Conservation (phyloP, 1,140 invertebrate genomes). For the Temnothorax nylanderi region DNA sequence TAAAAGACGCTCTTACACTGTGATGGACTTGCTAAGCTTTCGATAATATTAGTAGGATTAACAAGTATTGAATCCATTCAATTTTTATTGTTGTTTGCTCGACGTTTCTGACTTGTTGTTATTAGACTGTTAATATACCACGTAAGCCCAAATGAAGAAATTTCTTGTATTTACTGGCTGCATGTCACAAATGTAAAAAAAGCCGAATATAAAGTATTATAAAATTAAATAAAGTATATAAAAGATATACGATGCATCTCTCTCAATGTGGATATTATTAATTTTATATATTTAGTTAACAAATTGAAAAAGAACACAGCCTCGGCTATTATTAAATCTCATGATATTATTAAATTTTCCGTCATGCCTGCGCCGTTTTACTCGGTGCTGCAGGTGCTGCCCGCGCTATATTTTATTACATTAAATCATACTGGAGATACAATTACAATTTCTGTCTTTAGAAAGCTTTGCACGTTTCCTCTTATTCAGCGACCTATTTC, state of each 20-base stretch:
- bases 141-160: not conserved
- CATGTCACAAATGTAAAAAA: not conserved
- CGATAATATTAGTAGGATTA: constrained; percentile 23
- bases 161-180: not conserved
- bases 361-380: constrained; percentile 52
- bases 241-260: not conserved
- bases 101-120: not conserved
- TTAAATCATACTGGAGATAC: constrained; percentile 63
- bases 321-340: constrained; percentile 55
- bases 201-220: not conserved
- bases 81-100: not conserved
- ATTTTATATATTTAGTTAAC: constrained; percentile 56
- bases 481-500: constrained; percentile 71
- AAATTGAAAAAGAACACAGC: constrained; percentile 49
- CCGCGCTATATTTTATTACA: constrained; percentile 58
- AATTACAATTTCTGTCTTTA: constrained; percentile 67
- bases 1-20: not conserved
- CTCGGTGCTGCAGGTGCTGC: constrained; percentile 39
- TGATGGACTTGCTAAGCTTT: not conserved
- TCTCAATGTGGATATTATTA: not conserved
- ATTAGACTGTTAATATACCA: not conserved
- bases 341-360: constrained; percentile 58
- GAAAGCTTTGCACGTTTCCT: constrained; percentile 69
- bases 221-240: not conserved
- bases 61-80: not conserved